phyloP scores from a whole-genome alignment of 2,797 vertebrate species.

The Pristis pectinata region DNA sequence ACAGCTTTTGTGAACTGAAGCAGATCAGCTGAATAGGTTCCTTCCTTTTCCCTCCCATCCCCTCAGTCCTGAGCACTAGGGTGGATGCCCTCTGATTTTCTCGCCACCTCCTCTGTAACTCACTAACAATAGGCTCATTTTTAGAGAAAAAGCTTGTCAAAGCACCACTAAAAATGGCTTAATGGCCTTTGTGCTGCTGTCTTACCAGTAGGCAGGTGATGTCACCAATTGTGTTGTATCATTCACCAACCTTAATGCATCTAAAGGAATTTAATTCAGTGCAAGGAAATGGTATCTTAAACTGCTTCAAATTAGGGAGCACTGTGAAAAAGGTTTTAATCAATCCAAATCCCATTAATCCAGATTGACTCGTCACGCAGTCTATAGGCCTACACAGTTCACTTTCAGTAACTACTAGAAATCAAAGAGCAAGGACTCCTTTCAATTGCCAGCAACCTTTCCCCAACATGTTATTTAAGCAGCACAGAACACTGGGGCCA shows the following conservation, averaged over 20 bases:
- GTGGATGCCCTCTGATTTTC: constrained; percentile 22
- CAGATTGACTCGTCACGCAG: constrained; percentile 20
- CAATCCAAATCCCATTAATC: constrained; percentile 35
- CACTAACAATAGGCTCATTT: constrained; percentile 13
- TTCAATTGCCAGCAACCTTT: neutral
- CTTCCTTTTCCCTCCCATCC: constrained; percentile 34
- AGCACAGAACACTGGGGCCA: neutral
- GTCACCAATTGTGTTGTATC: constrained; percentile 33
- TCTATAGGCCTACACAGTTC: neutral
- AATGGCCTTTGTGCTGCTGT: constrained; percentile 30
- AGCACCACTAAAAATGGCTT: constrained; percentile 32
- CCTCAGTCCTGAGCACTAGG: neutral
- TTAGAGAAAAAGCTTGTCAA: constrained; percentile 31
- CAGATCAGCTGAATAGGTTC: constrained; percentile 11
- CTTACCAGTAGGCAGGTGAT: constrained; percentile 19
- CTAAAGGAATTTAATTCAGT: constrained; percentile 36
- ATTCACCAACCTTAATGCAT: constrained; percentile 13
- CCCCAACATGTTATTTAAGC: neutral
- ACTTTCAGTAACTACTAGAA: constrained; percentile 11
- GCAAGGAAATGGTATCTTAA: constrained; percentile 28
- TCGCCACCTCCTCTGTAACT: constrained; percentile 4
- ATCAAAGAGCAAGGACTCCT: constrained; percentile 30
- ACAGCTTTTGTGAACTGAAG: constrained; percentile 34
- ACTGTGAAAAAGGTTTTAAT: constrained; percentile 34
- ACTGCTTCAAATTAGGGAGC: constrained; percentile 32